Conservation (phyloP, 2,797 vertebrate species). For the Sarcophilus harrisii region DNA sequence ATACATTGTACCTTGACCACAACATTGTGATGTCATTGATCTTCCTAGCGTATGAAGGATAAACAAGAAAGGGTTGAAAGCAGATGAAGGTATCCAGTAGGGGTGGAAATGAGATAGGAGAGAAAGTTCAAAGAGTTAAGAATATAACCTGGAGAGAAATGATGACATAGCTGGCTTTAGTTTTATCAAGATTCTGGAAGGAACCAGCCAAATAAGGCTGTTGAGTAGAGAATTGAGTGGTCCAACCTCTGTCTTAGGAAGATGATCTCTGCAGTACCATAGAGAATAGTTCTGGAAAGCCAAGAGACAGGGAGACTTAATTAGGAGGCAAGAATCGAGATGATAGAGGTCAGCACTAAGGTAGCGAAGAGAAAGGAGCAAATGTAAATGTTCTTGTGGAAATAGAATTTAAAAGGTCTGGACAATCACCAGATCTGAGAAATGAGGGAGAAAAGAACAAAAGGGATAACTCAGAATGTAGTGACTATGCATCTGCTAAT, state of each 20-base stretch:
- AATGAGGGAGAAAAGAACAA: neutral
- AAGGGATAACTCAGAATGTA: neutral
- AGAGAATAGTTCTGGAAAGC: neutral
- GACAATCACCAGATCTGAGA: neutral
- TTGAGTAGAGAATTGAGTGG: neutral
- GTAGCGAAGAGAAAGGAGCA: neutral
- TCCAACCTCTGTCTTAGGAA: neutral
- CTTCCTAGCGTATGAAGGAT: neutral
- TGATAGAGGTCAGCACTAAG: neutral
- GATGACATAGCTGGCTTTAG: neutral
- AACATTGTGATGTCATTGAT: neutral
- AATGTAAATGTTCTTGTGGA: neutral
- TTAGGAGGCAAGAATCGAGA: neutral
- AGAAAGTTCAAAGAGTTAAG: neutral
- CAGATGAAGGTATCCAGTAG: neutral
- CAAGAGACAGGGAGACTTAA: neutral
- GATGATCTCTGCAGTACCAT: neutral
- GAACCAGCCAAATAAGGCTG: neutral
- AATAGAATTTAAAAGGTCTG: neutral
- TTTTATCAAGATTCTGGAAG: neutral
- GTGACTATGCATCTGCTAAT: neutral
- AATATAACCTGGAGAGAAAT: neutral
- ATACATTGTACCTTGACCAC: neutral
- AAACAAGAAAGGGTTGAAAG: neutral
- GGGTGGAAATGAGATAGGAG: no score